Evolutionary conservation across 2,113 vertebrate species (phyloP).

Genomic region (Nipponia nippon): DNA sequence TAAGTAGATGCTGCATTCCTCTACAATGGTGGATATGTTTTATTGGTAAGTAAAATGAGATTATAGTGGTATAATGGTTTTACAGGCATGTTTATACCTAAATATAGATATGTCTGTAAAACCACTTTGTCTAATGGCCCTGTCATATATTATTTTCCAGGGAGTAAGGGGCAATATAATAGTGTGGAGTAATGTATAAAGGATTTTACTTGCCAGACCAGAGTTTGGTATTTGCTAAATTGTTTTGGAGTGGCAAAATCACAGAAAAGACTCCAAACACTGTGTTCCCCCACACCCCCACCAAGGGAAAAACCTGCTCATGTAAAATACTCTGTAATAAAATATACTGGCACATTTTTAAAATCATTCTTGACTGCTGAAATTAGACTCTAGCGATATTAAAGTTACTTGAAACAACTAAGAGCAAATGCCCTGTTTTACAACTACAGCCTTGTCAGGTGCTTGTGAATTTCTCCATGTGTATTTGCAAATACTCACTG

Average conservation of each 20-base stretch:
- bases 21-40: background rate
- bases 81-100: constrained; percentile 40
- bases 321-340: background rate
- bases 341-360: background rate
- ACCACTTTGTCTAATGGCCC: background rate
- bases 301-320: background rate
- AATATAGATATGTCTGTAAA: constrained; percentile 36
- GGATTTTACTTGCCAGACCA: background rate
- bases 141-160: background rate
- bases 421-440: background rate
- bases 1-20: background rate
- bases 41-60: constrained; percentile 16
- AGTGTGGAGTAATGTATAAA: background rate
- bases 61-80: constrained; percentile 14
- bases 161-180: background rate
- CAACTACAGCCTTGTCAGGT: background rate
- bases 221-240: background rate
- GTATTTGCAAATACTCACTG: background rate
- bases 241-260: background rate
- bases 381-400: background rate
- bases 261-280: background rate
- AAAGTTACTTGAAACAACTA: background rate
- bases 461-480: background rate
- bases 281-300: background rate
- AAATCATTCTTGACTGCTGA: background rate